phyloP scores from a whole-genome alignment of 37 sponge, comb jelly and placozoan genomes.

The Sycon ciliatum region DNA sequence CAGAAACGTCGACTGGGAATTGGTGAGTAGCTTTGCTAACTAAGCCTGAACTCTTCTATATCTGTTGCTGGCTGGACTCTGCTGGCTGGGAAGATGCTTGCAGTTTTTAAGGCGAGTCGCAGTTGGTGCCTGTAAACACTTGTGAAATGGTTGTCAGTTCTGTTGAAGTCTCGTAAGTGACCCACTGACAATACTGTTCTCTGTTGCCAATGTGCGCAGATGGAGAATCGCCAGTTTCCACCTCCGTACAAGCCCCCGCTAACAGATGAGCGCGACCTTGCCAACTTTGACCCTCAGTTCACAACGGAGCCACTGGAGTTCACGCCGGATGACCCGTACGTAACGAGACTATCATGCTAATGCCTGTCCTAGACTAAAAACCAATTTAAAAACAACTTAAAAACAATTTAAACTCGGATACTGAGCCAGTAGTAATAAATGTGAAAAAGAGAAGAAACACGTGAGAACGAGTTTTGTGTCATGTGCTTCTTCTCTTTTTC shows the following conservation, averaged over 20 bases:
- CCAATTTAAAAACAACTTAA: neutral
- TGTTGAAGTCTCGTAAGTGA: neutral
- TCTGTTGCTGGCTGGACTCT: too few species aligned
- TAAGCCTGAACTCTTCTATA: too few species aligned
- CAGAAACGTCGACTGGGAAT: conserved; percentile 89
- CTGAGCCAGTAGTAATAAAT: too few species aligned
- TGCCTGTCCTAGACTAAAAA: neutral
- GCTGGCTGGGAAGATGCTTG: too few species aligned
- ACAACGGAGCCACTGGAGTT: conserved; percentile 68
- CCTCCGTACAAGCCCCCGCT: conserved; percentile 90
- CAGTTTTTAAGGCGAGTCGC: too few species aligned
- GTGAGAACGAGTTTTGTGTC: too few species aligned
- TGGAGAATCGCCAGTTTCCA: conserved; percentile 58
- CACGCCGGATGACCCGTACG: conserved; percentile 87
- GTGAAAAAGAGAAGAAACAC: too few species aligned
- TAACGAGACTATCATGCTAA: too few species aligned
- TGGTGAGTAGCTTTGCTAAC: too few species aligned
- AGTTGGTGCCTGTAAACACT: too few species aligned
- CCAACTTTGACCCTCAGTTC: conserved; percentile 91
- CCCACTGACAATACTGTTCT: neutral
- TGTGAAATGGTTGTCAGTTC: neutral
- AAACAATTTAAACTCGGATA: too few species aligned
- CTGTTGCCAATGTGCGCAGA: conserved; percentile 29
- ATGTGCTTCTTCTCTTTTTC: too few species aligned
- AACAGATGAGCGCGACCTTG: conserved; percentile 66